phyloP scores from a whole-genome alignment of 2,113 vertebrate genomes.

The Chinchilla lanigera region DNA sequence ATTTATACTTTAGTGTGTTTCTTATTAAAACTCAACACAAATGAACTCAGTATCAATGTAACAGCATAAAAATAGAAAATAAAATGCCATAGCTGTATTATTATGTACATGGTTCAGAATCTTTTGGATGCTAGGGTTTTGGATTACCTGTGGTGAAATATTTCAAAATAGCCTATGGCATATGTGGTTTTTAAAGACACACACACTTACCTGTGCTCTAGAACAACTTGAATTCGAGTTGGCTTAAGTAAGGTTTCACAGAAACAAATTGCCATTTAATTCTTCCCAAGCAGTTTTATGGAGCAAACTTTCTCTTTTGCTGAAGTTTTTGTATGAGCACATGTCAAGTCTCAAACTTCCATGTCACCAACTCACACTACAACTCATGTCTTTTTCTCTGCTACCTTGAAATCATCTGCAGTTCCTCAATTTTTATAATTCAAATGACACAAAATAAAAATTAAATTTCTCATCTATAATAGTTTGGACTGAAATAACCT shows the following conservation, averaged over 20 bases:
- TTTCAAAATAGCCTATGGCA: not conserved
- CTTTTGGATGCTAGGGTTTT: not conserved
- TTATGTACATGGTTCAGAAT: not conserved
- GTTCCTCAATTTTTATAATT: not conserved
- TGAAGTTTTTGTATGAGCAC: not conserved
- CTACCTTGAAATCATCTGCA: not conserved
- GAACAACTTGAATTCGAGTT: not conserved
- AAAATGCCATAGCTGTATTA: not conserved
- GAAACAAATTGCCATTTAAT: not conserved
- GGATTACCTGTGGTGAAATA: not conserved
- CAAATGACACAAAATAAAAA: not conserved
- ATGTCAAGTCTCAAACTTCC: not conserved
- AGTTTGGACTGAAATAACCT: not conserved
- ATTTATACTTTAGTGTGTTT: not conserved
- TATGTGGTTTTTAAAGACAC: not conserved
- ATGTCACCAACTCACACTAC: not conserved
- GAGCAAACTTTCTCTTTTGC: not conserved
- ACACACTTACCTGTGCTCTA: not conserved
- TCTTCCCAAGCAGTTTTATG: not conserved
- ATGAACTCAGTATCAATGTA: not conserved
- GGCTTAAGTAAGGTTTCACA: not conserved
- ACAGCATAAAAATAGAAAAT: not conserved
- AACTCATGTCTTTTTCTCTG: not conserved
- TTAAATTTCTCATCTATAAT: not conserved
- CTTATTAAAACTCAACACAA: not conserved